A percentile compares a stretch with the other conserved stretches of the same genome.
phyloP scores from a whole-genome alignment of 2,888 invertebrate genomes.

The Mesorhabditis sp. region DNA sequence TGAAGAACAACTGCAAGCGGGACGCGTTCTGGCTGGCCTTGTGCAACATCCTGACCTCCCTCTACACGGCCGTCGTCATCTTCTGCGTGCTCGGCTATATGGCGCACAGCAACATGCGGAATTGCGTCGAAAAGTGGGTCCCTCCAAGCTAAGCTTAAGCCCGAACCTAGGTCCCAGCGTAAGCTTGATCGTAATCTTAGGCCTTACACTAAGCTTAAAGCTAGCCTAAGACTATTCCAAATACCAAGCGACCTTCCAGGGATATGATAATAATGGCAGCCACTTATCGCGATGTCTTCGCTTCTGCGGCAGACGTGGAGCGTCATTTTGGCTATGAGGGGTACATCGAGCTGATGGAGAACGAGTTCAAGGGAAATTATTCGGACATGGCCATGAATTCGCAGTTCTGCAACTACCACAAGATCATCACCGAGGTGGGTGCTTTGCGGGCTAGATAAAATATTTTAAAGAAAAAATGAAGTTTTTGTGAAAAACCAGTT shows the following conservation, averaged over 20 bases:
- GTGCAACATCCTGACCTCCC: slow-evolving; percentile 75
- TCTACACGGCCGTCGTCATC: slow-evolving; percentile 89
- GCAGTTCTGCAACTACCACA: slow-evolving; percentile 39
- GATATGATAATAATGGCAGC: slow-evolving; percentile 38
- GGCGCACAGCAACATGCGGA: slow-evolving; percentile 82
- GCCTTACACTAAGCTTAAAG: too few species aligned
- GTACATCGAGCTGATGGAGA: slow-evolving; percentile 30
- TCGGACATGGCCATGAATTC: slow-evolving; percentile 29
- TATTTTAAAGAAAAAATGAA: background rate
- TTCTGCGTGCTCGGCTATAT: slow-evolving; percentile 93
- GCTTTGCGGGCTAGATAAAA: background rate
- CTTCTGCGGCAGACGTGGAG: slow-evolving; percentile 27
- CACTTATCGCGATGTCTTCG: slow-evolving; percentile 35
- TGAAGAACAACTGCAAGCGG: slow-evolving; percentile 87
- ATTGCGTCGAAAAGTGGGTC: slow-evolving; percentile 73
- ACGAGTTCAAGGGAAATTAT: slow-evolving; percentile 29
- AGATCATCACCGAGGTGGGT: slow-evolving; percentile 45
- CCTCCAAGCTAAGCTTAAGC: background rate
- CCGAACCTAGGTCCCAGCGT: too few species aligned
- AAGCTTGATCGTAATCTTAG: too few species aligned
- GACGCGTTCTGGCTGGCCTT: slow-evolving; percentile 82
- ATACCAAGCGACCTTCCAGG: slow-evolving; percentile 20
- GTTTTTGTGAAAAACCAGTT: background rate
- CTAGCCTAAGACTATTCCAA: background rate
- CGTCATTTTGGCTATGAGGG: slow-evolving; percentile 32